These are phyloP conservation scores for Suricata suricatta DNA, from an alignment of 2,113 vertebrate species.

Conservation along the genomic window DNA sequence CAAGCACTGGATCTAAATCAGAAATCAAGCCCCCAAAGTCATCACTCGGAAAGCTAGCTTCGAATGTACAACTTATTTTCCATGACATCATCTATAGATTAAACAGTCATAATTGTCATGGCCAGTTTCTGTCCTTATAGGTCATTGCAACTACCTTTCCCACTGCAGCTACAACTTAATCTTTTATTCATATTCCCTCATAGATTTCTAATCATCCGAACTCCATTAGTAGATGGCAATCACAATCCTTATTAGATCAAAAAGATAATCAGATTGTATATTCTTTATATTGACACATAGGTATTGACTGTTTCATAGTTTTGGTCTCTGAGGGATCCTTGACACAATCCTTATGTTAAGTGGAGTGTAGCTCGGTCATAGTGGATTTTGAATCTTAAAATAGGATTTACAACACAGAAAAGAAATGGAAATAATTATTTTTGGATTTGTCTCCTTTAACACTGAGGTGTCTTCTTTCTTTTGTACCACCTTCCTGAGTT, in stretches of 20 bases:
- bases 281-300: neutral
- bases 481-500: constrained; percentile 82
- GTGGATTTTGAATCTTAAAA: neutral
- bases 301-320: neutral
- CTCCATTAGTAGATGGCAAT: neutral
- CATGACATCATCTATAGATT: neutral
- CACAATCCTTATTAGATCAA: neutral
- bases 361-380: neutral
- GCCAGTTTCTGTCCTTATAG: neutral
- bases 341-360: neutral
- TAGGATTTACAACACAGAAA: neutral
- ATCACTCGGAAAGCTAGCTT: neutral
- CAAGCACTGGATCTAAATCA: neutral
- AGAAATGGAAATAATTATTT: neutral
- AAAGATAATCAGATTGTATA: neutral
- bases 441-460: neutral
- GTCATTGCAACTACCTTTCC: neutral
- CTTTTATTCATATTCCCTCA: neutral
- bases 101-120: neutral
- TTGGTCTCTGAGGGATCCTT: neutral
- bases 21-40: neutral
- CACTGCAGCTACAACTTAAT: neutral
- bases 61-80: neutral
- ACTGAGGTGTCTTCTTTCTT: neutral
- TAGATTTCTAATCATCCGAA: neutral